These are phyloP conservation scores for Chirona hameri DNA, from an alignment of 2,888 invertebrate genomes.

Conservation along the genomic window DNA sequence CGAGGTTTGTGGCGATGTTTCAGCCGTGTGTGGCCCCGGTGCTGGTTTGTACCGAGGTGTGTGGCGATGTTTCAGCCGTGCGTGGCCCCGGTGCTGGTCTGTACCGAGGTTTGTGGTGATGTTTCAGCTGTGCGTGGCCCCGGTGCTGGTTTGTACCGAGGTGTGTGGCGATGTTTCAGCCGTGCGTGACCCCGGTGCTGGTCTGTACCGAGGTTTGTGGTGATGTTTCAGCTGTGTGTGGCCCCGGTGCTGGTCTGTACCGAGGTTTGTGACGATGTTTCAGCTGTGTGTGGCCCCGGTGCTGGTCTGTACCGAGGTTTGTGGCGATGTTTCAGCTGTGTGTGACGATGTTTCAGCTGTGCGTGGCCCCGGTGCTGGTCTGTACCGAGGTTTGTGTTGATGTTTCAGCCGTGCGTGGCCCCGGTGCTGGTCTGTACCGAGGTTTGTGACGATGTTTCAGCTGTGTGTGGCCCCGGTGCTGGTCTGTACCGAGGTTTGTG, in stretches of 20 bases:
- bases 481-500: neutral
- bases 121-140: neutral
- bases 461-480: neutral
- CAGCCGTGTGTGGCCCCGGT: constrained; percentile 80
- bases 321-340: too few relatives aligned
- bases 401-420: too few relatives aligned
- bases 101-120: neutral
- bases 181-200: constrained; percentile 78
- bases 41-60: constrained; percentile 75
- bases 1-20: neutral
- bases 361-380: constrained; percentile 77
- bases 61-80: too few relatives aligned
- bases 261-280: neutral
- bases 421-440: neutral
- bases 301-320: neutral
- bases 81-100: neutral
- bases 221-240: too few relatives aligned
- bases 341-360: constrained; percentile 63
- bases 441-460: neutral
- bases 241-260: neutral
- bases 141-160: too few relatives aligned
- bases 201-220: constrained; percentile 77
- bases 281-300: neutral
- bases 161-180: constrained; percentile 49
- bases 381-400: constrained; percentile 76